phyloP scores from a whole-genome alignment of 2,113 vertebrate species.

The Ariopsis seemanni region DNA sequence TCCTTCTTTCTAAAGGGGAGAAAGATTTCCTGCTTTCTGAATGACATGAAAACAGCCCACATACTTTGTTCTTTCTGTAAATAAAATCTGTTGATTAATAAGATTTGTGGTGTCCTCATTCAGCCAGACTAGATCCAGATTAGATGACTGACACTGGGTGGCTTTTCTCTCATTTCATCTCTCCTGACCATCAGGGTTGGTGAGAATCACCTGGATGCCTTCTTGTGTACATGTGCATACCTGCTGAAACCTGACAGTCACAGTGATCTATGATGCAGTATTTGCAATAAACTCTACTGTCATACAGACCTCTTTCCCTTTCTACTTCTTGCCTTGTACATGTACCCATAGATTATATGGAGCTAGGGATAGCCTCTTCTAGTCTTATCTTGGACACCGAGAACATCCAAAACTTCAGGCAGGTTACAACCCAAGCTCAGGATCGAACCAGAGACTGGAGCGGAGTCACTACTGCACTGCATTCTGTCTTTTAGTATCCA shows the following conservation, averaged over 20 bases:
- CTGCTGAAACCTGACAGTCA: too few species aligned
- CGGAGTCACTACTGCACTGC: not conserved
- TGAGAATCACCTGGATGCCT: not conserved
- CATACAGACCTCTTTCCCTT: not conserved
- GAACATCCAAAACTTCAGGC: not conserved
- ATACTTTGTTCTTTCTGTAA: conserved; percentile 78
- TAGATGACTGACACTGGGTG: not conserved
- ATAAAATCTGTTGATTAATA: conserved; percentile 82
- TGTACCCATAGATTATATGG: not conserved
- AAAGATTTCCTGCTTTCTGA: conserved; percentile 65
- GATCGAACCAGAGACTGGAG: not conserved
- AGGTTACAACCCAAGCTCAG: not conserved
- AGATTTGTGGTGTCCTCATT: conserved; percentile 50
- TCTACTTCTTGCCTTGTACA: not conserved
- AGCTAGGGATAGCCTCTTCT: not conserved
- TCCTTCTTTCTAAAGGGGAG: conserved; percentile 65
- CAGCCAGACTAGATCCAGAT: not conserved
- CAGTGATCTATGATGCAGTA: not conserved
- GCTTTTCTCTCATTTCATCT: not conserved
- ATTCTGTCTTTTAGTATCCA: not conserved
- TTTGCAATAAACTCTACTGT: not conserved
- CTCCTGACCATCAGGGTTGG: not conserved
- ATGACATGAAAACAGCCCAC: conserved; percentile 69
- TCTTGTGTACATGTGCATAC: not conserved
- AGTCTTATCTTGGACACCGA: not conserved